Conservation (phyloP, 2,888 invertebrate species). For the Chalcis sispes region DNA sequence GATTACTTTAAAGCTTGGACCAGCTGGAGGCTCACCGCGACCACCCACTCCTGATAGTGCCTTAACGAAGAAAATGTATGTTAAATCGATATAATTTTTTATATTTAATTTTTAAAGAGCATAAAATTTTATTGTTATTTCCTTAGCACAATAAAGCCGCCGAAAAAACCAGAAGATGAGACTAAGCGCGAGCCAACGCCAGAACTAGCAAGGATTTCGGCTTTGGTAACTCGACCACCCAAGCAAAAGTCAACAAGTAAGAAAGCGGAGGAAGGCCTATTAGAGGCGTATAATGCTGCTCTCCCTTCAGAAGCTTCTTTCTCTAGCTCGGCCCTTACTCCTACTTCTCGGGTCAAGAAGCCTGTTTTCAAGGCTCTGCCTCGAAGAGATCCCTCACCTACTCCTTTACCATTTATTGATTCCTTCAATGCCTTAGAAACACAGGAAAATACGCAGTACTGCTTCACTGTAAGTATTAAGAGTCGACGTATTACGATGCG, state of each 20-base stretch:
- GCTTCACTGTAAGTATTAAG: slow-evolving; percentile 70
- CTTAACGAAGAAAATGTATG: slow-evolving; percentile 81
- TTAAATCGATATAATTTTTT: background rate
- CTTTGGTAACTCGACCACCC: slow-evolving; percentile 88
- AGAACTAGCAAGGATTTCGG: slow-evolving; percentile 89
- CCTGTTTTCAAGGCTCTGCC: slow-evolving; percentile 68
- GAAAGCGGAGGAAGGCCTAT: slow-evolving; percentile 71
- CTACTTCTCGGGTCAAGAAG: slow-evolving; percentile 69
- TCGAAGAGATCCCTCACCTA: slow-evolving; percentile 64
- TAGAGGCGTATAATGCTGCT: slow-evolving; percentile 69
- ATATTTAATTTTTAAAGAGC: background rate
- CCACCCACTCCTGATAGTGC: slow-evolving; percentile 82
- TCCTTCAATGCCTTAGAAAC: slow-evolving; percentile 62
- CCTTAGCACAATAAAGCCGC: slow-evolving; percentile 82
- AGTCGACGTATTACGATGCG: slow-evolving; percentile 10
- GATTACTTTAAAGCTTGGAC: slow-evolving; percentile 86
- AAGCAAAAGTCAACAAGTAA: slow-evolving; percentile 81
- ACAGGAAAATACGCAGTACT: slow-evolving; percentile 67
- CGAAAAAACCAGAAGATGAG: slow-evolving; percentile 80
- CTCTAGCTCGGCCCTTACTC: slow-evolving; percentile 65
- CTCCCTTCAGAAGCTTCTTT: slow-evolving; percentile 70
- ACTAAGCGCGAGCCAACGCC: slow-evolving; percentile 84
- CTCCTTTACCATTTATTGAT: slow-evolving; percentile 14
- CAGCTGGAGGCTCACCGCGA: slow-evolving; percentile 80
- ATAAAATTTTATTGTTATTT: slow-evolving; percentile 2